These are phyloP conservation scores for Stegodyphus mimosarum DNA, from an alignment of 1,140 invertebrate species.

Conservation along the genomic window DNA sequence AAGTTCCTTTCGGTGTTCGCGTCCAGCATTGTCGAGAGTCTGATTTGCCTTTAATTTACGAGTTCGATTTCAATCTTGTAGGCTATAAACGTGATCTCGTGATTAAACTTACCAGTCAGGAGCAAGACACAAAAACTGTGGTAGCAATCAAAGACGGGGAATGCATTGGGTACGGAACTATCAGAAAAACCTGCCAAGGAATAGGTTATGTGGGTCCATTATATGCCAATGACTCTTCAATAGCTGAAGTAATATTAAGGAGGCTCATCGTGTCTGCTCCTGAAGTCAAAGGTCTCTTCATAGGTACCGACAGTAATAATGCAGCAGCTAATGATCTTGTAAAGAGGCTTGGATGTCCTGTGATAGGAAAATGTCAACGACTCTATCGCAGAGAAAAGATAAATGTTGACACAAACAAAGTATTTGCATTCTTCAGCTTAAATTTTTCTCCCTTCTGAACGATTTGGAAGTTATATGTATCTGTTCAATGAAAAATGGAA, in stretches of 20 bases:
- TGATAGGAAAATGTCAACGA: slow-evolving; percentile 53
- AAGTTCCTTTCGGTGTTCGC: not conserved
- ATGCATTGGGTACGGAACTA: slow-evolving; percentile 61
- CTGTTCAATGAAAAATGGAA: too few species aligned
- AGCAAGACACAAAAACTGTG: slow-evolving; percentile 48
- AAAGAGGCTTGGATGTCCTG: slow-evolving; percentile 58
- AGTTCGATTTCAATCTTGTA: slow-evolving; percentile 57
- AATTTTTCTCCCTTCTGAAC: slow-evolving; percentile 64
- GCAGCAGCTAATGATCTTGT: slow-evolving; percentile 41
- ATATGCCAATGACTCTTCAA: slow-evolving; percentile 61
- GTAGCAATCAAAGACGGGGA: slow-evolving; percentile 51
- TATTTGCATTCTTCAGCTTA: slow-evolving; percentile 62
- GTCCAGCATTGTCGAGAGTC: slow-evolving; percentile 8
- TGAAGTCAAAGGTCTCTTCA: slow-evolving; percentile 45
- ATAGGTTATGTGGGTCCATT: slow-evolving; percentile 62
- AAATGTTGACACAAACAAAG: slow-evolving; percentile 52
- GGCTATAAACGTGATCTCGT: slow-evolving; percentile 44
- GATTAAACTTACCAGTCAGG: slow-evolving; percentile 37
- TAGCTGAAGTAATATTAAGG: slow-evolving; percentile 61
- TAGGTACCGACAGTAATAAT: slow-evolving; percentile 60
- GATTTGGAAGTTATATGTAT: too few species aligned
- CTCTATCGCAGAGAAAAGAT: slow-evolving; percentile 56
- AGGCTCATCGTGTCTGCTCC: slow-evolving; percentile 19
- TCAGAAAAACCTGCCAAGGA: slow-evolving; percentile 50
- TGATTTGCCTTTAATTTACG: slow-evolving; percentile 18